phyloP scores from a whole-genome alignment of 2,797 vertebrate species.

The Tangara arthus region DNA sequence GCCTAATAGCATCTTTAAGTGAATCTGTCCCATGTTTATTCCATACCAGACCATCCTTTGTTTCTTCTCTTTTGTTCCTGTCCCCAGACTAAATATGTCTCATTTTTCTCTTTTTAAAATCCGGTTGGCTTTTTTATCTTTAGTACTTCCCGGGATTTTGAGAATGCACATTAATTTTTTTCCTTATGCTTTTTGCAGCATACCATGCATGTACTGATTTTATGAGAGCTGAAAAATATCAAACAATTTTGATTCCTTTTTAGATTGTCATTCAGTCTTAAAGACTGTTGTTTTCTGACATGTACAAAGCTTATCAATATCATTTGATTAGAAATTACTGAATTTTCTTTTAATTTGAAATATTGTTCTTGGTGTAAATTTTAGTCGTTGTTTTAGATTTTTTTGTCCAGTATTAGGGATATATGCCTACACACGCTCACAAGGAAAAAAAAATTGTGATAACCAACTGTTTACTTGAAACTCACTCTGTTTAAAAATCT shows the following conservation, averaged over 20 bases:
- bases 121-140: background rate
- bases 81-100: background rate
- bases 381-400: background rate
- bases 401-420: background rate
- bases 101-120: slow-evolving; percentile 3
- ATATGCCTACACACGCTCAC: background rate
- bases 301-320: background rate
- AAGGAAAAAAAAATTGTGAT: background rate
- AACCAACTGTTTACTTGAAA: background rate
- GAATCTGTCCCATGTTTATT: background rate
- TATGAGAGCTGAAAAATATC: background rate
- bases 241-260: background rate
- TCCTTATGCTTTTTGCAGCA: background rate
- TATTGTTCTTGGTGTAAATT: background rate
- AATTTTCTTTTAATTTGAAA: background rate
- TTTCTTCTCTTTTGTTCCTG: slow-evolving; percentile 15
- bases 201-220: background rate
- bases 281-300: background rate
- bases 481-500: background rate
- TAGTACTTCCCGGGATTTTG: background rate
- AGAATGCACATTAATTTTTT: background rate
- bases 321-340: background rate
- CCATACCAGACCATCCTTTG: background rate
- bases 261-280: background rate
- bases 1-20: background rate